These are phyloP conservation scores for Meghimatium bilineatum DNA, from an alignment of 2,888 invertebrate species.

Conservation along the genomic window DNA sequence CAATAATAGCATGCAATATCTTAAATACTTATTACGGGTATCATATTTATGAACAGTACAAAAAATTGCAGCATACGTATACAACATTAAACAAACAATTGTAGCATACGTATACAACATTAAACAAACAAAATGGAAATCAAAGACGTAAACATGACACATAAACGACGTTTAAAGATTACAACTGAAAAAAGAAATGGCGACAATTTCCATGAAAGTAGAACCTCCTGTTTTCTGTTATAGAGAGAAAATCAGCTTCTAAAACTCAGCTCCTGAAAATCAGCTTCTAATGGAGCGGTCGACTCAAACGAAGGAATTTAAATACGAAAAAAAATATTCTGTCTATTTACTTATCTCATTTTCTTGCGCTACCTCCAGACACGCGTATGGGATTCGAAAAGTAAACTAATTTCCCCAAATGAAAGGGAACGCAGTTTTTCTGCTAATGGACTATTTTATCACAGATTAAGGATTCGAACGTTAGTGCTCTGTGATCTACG, in stretches of 20 bases:
- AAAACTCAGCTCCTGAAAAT: too few relatives aligned
- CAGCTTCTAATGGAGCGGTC: not conserved
- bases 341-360: constrained; percentile 10
- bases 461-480: constrained; percentile 45
- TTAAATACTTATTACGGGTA: not conserved
- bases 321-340: not conserved
- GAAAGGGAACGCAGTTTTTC: constrained; percentile 17
- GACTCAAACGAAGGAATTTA: not conserved
- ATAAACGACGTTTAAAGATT: not conserved
- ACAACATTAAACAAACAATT: not conserved
- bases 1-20: not conserved
- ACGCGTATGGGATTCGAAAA: not conserved
- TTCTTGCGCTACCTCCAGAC: constrained; percentile 8
- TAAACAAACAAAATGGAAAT: too few relatives aligned
- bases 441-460: constrained; percentile 48
- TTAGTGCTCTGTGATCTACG: constrained; percentile 37
- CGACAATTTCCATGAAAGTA: not conserved
- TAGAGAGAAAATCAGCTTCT: not conserved
- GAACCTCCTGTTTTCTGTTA: not conserved
- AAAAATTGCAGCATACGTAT: not conserved
- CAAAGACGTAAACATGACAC: not conserved
- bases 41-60: not conserved
- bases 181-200: too few relatives aligned
- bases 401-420: constrained; percentile 23
- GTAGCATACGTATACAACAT: not conserved